phyloP scores from a whole-genome alignment of 2,888 invertebrate species.

The Hyalella azteca region DNA sequence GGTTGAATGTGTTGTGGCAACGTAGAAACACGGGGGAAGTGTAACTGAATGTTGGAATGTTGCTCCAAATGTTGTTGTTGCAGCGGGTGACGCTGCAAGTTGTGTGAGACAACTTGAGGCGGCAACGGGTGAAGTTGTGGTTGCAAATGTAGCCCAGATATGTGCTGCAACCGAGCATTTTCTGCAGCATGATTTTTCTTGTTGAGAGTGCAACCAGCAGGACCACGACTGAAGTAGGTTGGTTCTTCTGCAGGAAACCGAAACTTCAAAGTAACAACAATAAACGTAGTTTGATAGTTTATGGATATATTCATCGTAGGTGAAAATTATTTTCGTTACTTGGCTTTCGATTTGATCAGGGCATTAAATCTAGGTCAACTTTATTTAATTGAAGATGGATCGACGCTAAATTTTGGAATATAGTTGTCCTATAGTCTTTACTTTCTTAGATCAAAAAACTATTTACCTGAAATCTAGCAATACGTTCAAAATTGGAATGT shows the following conservation, averaged over 20 bases:
- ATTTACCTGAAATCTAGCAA: too few relatives aligned
- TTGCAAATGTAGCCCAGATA: neutral
- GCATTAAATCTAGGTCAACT: too few relatives aligned
- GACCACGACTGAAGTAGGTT: neutral
- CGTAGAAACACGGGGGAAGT: neutral
- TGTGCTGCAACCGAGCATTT: neutral
- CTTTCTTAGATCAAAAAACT: too few relatives aligned
- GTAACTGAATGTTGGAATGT: neutral
- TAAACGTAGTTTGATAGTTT: neutral
- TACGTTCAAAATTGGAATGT: too few relatives aligned
- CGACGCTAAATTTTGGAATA: too few relatives aligned
- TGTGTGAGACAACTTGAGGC: neutral
- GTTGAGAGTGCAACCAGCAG: neutral
- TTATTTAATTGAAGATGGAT: too few relatives aligned
- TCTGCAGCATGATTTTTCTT: neutral
- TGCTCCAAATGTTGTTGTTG: neutral
- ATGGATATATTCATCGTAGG: too few relatives aligned
- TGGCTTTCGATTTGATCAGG: too few relatives aligned
- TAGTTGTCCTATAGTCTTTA: too few relatives aligned
- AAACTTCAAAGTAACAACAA: neutral
- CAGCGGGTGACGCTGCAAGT: neutral
- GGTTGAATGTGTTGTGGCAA: neutral
- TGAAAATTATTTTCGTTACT: too few relatives aligned
- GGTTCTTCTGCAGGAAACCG: conserved; percentile 5
- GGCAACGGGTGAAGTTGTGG: neutral